Base-by-base conservation (phyloP, 2,113 vertebrate species). In the Ammodramus savannarum region DNA sequence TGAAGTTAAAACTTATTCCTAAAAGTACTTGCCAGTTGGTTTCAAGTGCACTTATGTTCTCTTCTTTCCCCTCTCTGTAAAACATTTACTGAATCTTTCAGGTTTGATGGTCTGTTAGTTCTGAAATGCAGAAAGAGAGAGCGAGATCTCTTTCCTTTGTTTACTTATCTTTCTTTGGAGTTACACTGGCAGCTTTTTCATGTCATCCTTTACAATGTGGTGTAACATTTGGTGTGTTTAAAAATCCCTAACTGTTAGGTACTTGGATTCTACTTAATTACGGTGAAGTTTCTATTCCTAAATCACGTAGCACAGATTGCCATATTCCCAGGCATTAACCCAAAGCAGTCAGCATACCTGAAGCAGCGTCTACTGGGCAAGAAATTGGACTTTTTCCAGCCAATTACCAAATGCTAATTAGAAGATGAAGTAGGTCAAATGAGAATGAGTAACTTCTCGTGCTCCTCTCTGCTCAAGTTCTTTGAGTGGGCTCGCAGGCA, bases 401-500 rank as follows among this genome's bases (percentile, higher is more conserved):
- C 83, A 92, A 93, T 94, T 94, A 94, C 66, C 52, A 65, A 85
- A 91, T 93, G 84, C 79, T 95, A 94, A 92, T 92, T 85, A 90
- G 92, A 93, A 85, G 71, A 63, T 90, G n/a, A 87, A 81, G 48
- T 81, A 92, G 90, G 94, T 93, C 83, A 97, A 65, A 89, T 78
- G 80, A 81, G 65, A 95, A 87, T 27, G 61, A 83, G 32, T 89
- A 93, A 78, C 57, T 93, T 84, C 23, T 58, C 5, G n/a, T 92
- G 41, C 79, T 83, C 22, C 1, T 61, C 71, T 88, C 90, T 83
- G 39, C 68, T 93, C 55, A 51, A 10, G 57, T 74, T 90, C 75
- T 80, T 73, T 39, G 41, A 46, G 20, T 0, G 0, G 61, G 34
- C 44, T 90, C 66, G 3, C 43, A 59, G 82, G 79, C 34, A 36